Evolutionary conservation across 2,797 vertebrate species (phyloP).

Genomic region (Loris lydekkerianus): DNA sequence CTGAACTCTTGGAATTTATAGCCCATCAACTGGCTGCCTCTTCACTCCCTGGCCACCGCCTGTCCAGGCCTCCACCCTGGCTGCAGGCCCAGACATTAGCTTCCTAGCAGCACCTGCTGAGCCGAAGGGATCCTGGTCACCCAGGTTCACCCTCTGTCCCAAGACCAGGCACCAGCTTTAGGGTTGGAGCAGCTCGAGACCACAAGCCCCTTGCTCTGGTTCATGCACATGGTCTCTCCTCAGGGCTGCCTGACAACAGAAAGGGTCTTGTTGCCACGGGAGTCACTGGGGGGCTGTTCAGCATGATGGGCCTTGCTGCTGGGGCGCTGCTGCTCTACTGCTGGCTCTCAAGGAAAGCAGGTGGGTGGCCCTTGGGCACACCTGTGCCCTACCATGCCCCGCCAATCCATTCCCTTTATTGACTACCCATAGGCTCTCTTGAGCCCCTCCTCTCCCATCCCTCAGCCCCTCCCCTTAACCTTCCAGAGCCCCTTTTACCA

Average conservation of each 20-base stretch:
- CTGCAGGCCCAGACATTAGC: background rate
- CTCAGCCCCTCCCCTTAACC: background rate
- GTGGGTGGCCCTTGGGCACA: constrained; percentile 38
- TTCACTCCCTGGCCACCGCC: background rate
- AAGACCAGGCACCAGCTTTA: background rate
- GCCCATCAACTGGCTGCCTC: background rate
- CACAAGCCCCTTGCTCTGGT: background rate
- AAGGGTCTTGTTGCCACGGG: background rate
- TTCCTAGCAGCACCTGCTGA: background rate
- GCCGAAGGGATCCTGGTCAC: background rate
- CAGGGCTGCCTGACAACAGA: constrained; percentile 21
- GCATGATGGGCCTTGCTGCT: background rate
- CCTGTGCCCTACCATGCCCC: background rate
- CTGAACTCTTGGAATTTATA: background rate
- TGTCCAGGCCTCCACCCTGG: background rate
- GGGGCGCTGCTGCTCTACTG: background rate
- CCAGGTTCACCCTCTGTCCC: background rate
- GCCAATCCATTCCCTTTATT: background rate
- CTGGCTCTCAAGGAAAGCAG: constrained; percentile 44
- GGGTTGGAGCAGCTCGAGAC: background rate
- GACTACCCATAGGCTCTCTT: background rate
- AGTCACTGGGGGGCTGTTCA: constrained; percentile 18
- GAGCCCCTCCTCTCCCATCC: background rate
- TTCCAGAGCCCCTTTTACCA: background rate
- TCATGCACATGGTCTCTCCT: background rate